Conservation (phyloP, 2,888 invertebrate species). For the Portevinia maculata region DNA sequence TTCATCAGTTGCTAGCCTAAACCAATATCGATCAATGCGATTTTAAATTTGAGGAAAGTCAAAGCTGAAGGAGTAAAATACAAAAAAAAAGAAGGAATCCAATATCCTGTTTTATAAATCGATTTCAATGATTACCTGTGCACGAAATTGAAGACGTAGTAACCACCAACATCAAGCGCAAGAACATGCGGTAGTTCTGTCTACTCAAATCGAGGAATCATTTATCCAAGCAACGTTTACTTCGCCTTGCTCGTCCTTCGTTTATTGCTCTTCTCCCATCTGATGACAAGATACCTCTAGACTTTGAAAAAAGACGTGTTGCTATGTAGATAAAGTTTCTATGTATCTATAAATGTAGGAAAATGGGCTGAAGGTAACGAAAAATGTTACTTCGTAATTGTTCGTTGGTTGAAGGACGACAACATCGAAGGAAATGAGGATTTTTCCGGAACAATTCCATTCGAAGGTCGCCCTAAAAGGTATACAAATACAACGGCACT, state of each 20-base stretch:
- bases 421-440: conserved; percentile 54
- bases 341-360: too few species aligned
- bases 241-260: neutral
- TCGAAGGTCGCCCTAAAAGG: conserved; percentile 55
- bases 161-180: conserved; percentile 48
- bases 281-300: neutral
- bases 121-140: conserved; percentile 74
- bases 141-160: conserved; percentile 63
- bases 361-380: conserved; percentile 30
- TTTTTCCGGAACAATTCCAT: conserved; percentile 63
- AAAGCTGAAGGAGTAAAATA: conserved; percentile 8
- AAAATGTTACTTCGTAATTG: conserved; percentile 59
- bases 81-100: conserved; percentile 75
- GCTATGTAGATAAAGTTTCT: neutral
- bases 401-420: conserved; percentile 57
- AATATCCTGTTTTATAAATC: conserved; percentile 76
- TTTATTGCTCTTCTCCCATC: neutral
- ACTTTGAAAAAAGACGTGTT: conserved; percentile 53
- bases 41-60: conserved; percentile 4
- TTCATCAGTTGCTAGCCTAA: conserved; percentile 43
- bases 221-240: conserved; percentile 27
- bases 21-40: conserved; percentile 44
- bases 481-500: conserved; percentile 14
- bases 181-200: conserved; percentile 50
- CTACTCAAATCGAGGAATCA: conserved; percentile 29